phyloP scores from a whole-genome alignment of 1,140 invertebrate species.

The Tetramorium parvispinum region DNA sequence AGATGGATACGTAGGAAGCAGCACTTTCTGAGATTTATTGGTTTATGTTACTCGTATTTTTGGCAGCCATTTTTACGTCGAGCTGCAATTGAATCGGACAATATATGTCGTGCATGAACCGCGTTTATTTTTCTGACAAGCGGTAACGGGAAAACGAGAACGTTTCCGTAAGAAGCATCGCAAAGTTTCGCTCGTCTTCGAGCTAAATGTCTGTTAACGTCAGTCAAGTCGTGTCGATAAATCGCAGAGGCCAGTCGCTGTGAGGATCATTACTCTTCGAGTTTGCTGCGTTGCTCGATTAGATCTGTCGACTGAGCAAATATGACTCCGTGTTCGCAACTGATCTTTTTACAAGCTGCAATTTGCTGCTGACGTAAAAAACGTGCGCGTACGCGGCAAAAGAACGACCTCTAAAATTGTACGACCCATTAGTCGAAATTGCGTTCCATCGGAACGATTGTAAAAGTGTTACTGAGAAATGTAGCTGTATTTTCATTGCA shows the following conservation, averaged over 20 bases:
- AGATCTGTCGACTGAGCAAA: conserved; percentile 18
- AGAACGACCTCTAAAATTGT: conserved; percentile 23
- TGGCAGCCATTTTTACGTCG: conserved; percentile 5
- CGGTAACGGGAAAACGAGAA: conserved; percentile 9
- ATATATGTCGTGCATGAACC: conserved; percentile 6
- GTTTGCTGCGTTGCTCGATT: conserved; percentile 34
- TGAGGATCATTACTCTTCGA: conserved; percentile 53
- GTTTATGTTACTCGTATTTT: background rate
- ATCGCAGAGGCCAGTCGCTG: conserved; percentile 33
- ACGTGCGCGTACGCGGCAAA: background rate
- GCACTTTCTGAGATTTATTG: background rate
- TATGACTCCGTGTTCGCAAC: conserved; percentile 30
- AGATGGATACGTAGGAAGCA: background rate
- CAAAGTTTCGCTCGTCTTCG: conserved; percentile 44
- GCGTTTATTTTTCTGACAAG: conserved; percentile 32
- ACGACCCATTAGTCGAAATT: conserved; percentile 57
- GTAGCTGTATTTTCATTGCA: conserved; percentile 11
- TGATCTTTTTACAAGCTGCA: conserved; percentile 24
- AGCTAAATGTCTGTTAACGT: conserved; percentile 49
- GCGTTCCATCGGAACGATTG: conserved; percentile 30
- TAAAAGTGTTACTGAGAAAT: conserved; percentile 40
- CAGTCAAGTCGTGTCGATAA: conserved; percentile 30
- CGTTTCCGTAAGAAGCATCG: conserved; percentile 39
- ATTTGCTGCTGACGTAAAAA: conserved; percentile 31
- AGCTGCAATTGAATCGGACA: background rate